These are phyloP conservation scores for Myotis brandtii DNA, from an alignment of 2,113 vertebrate species.

Conservation along the genomic window DNA sequence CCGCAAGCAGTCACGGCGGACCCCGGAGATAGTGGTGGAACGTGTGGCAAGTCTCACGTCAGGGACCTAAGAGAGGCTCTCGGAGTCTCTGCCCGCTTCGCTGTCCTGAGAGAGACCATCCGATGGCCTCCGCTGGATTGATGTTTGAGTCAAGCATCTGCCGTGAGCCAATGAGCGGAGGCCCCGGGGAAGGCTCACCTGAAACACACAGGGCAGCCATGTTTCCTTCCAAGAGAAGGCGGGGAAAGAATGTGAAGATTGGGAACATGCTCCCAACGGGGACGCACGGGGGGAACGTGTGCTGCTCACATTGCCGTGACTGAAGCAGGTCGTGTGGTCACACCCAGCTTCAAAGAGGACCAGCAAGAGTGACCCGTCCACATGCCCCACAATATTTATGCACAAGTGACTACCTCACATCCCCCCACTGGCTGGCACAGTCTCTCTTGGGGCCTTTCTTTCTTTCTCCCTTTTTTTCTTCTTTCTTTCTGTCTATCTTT, in stretches of 20 bases:
- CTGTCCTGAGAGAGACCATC: background rate
- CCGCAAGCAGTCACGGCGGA: too few species aligned
- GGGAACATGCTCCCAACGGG: background rate
- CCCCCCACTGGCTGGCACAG: background rate
- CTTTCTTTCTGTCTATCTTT: too few species aligned
- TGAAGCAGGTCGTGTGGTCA: background rate
- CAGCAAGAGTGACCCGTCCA: background rate
- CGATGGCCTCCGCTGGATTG: background rate
- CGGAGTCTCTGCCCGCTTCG: background rate
- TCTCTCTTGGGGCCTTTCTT: background rate
- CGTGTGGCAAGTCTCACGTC: background rate
- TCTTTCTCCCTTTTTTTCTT: background rate
- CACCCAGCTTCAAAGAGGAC: background rate
- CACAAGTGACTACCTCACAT: background rate
- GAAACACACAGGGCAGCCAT: background rate
- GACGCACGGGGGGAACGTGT: background rate
- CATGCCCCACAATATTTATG: background rate
- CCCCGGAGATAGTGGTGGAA: background rate
- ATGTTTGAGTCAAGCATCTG: background rate
- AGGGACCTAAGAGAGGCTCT: background rate
- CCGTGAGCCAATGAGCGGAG: background rate
- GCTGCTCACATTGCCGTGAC: background rate
- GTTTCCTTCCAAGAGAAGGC: background rate
- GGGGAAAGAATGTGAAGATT: background rate
- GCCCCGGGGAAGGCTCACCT: background rate